Conservation (phyloP, 2,888 invertebrate species). For the Maniola hyperantus region DNA sequence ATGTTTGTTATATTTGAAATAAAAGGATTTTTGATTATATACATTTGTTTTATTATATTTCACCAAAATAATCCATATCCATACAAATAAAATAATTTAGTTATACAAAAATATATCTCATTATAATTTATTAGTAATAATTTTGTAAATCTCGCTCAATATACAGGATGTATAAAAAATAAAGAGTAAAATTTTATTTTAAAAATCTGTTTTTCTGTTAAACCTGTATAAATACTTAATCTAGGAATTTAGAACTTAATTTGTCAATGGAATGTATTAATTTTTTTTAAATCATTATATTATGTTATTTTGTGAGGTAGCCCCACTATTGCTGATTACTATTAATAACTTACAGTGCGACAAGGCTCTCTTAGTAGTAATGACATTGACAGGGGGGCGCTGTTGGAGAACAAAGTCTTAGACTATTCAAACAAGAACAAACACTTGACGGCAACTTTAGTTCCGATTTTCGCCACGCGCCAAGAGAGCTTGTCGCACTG, state of each 20-base stretch:
- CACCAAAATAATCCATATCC: background rate
- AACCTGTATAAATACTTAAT: too few relatives aligned
- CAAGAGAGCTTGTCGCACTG: too few relatives aligned
- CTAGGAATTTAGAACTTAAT: background rate
- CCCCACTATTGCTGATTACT: too few relatives aligned
- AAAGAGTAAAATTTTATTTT: background rate
- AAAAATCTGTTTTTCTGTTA: background rate
- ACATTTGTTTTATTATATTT: slow-evolving; percentile 28
- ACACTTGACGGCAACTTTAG: too few relatives aligned
- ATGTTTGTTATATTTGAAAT: slow-evolving; percentile 61
- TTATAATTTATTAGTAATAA: background rate
- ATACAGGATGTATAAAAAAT: background rate
- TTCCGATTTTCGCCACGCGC: too few relatives aligned
- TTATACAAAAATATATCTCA: background rate
- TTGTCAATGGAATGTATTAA: background rate
- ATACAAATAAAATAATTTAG: background rate
- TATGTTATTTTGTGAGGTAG: too few relatives aligned
- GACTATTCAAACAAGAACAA: too few relatives aligned
- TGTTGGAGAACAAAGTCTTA: too few relatives aligned
- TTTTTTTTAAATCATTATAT: too few relatives aligned
- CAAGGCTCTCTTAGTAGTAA: too few relatives aligned
- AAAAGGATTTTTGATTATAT: slow-evolving; percentile 46
- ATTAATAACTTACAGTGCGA: too few relatives aligned
- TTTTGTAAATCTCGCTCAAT: background rate
- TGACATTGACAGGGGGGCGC: too few relatives aligned